Conservation (phyloP, 2,888 invertebrate genomes). For the Cheilosia impressa region DNA sequence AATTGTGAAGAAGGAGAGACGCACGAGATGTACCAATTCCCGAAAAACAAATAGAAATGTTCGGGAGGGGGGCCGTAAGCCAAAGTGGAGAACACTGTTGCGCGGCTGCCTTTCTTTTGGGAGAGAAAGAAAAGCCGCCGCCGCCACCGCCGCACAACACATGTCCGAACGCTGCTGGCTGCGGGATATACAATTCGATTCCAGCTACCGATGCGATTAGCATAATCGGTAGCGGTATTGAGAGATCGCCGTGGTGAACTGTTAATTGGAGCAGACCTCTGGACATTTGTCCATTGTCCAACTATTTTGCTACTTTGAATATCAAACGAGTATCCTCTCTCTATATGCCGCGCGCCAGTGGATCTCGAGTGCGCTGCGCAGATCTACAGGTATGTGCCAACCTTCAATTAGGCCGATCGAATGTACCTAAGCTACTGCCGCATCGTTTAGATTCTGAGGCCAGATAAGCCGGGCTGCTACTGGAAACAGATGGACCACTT, state of each 20-base stretch:
- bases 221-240: constrained; percentile 52
- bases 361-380: constrained; percentile 43
- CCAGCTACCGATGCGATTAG: constrained; percentile 62
- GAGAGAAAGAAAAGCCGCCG: constrained; percentile 34
- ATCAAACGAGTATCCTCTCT: constrained; percentile 60
- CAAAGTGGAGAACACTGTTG: constrained; percentile 67
- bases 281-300: constrained; percentile 69
- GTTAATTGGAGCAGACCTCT: constrained; percentile 71
- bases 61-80: constrained; percentile 14
- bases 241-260: constrained; percentile 49
- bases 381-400: constrained; percentile 44
- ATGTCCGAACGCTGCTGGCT: constrained; percentile 44
- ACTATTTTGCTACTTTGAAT: constrained; percentile 73
- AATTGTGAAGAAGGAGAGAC: constrained; percentile 13
- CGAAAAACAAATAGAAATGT: constrained; percentile 51
- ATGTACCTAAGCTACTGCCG: constrained; percentile 4
- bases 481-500: constrained; percentile 52
- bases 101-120: constrained; percentile 34
- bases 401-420: constrained; percentile 60
- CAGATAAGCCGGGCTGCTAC: constrained; percentile 56
- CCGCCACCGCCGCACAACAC: constrained; percentile 28
- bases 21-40: constrained; percentile 13
- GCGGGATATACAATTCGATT: constrained; percentile 39
- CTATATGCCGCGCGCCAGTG: not conserved
- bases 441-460: constrained; percentile 62